Evolutionary conservation across 2,113 vertebrate genomes (phyloP).

Genomic region (Crypturellus undulatus): DNA sequence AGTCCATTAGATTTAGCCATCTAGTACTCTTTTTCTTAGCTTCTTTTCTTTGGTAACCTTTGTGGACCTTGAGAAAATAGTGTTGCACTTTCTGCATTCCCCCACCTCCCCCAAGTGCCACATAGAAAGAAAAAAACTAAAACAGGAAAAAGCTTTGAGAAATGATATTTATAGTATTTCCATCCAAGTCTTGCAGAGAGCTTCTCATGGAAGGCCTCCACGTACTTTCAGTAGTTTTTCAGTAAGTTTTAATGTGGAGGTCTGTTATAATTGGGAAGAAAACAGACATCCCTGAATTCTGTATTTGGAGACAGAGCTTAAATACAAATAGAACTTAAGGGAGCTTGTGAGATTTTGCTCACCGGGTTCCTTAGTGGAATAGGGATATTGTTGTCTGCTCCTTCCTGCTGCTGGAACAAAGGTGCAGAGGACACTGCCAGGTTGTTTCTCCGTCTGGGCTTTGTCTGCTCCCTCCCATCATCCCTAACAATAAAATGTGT

Average conservation of each 20-base stretch:
- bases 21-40: neutral
- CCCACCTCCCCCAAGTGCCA: neutral
- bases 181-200: neutral
- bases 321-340: neutral
- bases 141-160: neutral
- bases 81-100: neutral
- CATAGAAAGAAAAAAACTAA: neutral
- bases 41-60: neutral
- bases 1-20: neutral
- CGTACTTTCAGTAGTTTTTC: constrained; percentile 5
- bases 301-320: neutral
- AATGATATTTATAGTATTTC: neutral
- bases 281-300: neutral
- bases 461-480: neutral
- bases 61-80: neutral
- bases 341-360: neutral
- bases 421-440: neutral
- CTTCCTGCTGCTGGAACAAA: neutral
- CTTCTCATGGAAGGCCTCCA: neutral
- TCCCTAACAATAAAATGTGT: constrained; percentile 32
- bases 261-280: neutral
- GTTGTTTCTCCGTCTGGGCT: neutral
- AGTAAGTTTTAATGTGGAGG: neutral
- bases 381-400: neutral
- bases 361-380: neutral